Conservation (phyloP, 2,797 vertebrate species). For the Characodon lateralis region DNA sequence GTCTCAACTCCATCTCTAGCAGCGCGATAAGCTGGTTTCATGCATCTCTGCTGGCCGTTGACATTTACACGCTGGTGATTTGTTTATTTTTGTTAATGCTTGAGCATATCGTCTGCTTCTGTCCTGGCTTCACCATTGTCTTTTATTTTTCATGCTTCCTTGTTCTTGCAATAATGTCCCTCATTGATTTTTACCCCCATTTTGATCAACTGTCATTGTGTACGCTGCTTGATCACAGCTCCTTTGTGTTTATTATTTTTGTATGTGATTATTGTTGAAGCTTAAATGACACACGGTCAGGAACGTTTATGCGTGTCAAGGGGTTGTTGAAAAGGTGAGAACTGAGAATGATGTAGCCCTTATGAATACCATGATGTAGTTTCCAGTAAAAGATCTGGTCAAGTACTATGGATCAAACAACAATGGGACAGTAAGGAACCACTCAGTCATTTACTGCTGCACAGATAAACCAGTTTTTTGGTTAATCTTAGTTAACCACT, state of each 20-base stretch:
- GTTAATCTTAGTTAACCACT: neutral
- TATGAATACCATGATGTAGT: slow-evolving; percentile 34
- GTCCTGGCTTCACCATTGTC: slow-evolving; percentile 51
- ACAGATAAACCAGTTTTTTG: slow-evolving; percentile 33
- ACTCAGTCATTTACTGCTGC: slow-evolving; percentile 19
- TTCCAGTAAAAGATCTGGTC: slow-evolving; percentile 44
- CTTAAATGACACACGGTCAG: slow-evolving; percentile 40
- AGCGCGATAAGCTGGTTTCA: slow-evolving; percentile 72
- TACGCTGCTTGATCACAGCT: slow-evolving; percentile 48
- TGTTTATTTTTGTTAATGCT: slow-evolving; percentile 30
- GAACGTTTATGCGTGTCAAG: slow-evolving; percentile 52
- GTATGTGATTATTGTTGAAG: slow-evolving; percentile 43
- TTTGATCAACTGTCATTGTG: slow-evolving; percentile 26
- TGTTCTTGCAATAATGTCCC: slow-evolving; percentile 63
- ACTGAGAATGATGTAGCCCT: slow-evolving; percentile 27
- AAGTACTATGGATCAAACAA: slow-evolving; percentile 27
- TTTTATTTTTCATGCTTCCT: slow-evolving; percentile 62
- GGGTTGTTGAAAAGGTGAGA: slow-evolving; percentile 43
- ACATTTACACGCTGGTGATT: slow-evolving; percentile 58
- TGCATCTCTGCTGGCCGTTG: slow-evolving; percentile 60
- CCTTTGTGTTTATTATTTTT: slow-evolving; percentile 44
- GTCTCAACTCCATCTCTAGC: slow-evolving; percentile 77
- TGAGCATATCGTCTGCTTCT: slow-evolving; percentile 69
- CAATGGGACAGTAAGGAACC: slow-evolving; percentile 9
- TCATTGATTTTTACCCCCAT: slow-evolving; percentile 52